A percentile compares a stretch with the other conserved stretches of the same genome.
Conservation (phyloP, 2,113 vertebrate species). For the Nerophis ophidion region DNA sequence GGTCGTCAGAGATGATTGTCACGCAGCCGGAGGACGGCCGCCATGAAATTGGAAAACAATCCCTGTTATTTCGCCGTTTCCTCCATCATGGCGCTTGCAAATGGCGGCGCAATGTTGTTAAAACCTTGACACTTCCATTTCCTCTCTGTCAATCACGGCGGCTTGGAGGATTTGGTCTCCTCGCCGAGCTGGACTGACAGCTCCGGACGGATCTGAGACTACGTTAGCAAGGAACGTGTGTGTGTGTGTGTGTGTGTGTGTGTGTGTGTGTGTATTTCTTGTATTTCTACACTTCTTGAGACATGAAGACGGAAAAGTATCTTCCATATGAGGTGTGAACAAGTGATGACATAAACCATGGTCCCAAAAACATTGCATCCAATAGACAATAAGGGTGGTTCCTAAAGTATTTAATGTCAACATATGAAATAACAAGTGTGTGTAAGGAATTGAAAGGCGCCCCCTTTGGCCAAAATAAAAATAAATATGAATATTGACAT, state of each 20-base stretch:
- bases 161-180: constrained; percentile 37
- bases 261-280: no score
- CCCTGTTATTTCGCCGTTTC: constrained; percentile 13
- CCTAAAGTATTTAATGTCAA: no score
- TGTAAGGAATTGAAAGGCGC: no score
- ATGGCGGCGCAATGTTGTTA: constrained; percentile 38
- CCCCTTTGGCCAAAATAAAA: no score
- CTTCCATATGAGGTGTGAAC: no score
- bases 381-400: no score
- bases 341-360: no score
- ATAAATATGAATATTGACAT: no score
- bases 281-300: no score
- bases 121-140: constrained; percentile 70
- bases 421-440: no score
- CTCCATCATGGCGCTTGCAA: constrained; percentile 14
- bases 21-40: constrained; percentile 28
- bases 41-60: constrained; percentile 24
- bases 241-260: constrained; percentile 23
- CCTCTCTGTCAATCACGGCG: constrained; percentile 59
- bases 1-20: constrained; percentile 39
- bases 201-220: constrained; percentile 33
- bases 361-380: no score
- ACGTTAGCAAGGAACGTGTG: constrained; percentile 22
- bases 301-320: no score
- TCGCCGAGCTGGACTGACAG: constrained; percentile 36